phyloP scores from a whole-genome alignment of 2,888 invertebrate species.

The Chironomus tentans region DNA sequence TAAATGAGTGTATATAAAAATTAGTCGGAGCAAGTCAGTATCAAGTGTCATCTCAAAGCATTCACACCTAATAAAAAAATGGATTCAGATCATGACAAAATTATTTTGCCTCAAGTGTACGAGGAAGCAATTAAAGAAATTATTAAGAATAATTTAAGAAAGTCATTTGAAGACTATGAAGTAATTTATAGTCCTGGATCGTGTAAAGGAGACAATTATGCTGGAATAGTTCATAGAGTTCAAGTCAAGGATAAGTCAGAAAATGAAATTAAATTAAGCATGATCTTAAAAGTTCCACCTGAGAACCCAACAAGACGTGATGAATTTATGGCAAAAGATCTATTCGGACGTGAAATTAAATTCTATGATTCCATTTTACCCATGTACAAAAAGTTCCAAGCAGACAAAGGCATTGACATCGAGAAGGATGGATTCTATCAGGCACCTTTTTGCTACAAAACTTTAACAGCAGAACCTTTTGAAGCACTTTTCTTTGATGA shows the following conservation, averaged over 20 bases:
- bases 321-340: conserved; percentile 35
- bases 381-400: conserved; percentile 33
- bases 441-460: conserved; percentile 32
- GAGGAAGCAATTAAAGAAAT: conserved; percentile 32
- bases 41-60: too few species aligned
- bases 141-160: conserved; percentile 29
- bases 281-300: conserved; percentile 37
- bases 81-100: too few species aligned
- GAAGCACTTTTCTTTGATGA: conserved; percentile 46
- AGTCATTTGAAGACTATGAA: conserved; percentile 28
- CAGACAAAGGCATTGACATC: conserved; percentile 31
- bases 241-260: background rate
- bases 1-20: too few species aligned
- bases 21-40: too few species aligned
- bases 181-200: conserved; percentile 33
- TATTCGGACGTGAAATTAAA: conserved; percentile 35
- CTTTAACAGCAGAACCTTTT: conserved; percentile 35
- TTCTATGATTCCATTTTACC: conserved; percentile 37
- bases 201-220: conserved; percentile 37
- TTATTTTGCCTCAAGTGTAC: conserved; percentile 28
- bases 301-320: conserved; percentile 34
- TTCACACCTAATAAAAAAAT: too few species aligned
- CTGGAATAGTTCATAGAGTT: conserved; percentile 34
- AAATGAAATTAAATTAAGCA: background rate
- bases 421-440: conserved; percentile 32